Conservation (phyloP, 2,797 vertebrate genomes). For the Morus bassanus region DNA sequence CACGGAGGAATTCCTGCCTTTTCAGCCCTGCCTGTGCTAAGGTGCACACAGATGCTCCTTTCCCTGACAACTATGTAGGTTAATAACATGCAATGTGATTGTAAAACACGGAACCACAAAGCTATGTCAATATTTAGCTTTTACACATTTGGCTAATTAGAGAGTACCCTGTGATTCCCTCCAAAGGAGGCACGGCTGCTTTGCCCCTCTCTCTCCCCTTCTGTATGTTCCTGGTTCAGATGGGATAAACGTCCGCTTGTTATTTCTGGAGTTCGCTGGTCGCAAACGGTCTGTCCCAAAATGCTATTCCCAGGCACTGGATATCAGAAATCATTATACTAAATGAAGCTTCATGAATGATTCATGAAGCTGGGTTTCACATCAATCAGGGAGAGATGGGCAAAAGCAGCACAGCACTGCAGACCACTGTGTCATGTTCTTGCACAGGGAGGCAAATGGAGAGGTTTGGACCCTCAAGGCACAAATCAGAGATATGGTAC, state of each 20-base stretch:
- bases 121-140: conserved; percentile 50
- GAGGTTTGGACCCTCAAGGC: neutral
- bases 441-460: neutral
- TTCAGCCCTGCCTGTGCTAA: conserved; percentile 31
- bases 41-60: conserved; percentile 47
- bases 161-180: conserved; percentile 40
- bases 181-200: neutral
- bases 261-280: conserved; percentile 43
- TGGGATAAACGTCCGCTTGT: conserved; percentile 29
- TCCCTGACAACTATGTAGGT: conserved; percentile 51
- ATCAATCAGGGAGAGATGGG: conserved; percentile 24
- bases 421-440: neutral
- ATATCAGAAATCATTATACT: conserved; percentile 64
- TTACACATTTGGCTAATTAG: conserved; percentile 55
- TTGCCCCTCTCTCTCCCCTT: neutral
- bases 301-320: conserved; percentile 47
- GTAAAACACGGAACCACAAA: neutral
- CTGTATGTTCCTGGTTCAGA: neutral
- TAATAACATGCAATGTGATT: conserved; percentile 56
- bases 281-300: conserved; percentile 40
- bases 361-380: conserved; percentile 33
- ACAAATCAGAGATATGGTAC: neutral
- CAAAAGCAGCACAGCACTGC: neutral
- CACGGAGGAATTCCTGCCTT: conserved; percentile 7
- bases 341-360: conserved; percentile 58